Evolutionary conservation across 2,888 invertebrate genomes (phyloP), one percentile per base, ranked within the genome.

Genomic region (Autographa gamma): DNA sequence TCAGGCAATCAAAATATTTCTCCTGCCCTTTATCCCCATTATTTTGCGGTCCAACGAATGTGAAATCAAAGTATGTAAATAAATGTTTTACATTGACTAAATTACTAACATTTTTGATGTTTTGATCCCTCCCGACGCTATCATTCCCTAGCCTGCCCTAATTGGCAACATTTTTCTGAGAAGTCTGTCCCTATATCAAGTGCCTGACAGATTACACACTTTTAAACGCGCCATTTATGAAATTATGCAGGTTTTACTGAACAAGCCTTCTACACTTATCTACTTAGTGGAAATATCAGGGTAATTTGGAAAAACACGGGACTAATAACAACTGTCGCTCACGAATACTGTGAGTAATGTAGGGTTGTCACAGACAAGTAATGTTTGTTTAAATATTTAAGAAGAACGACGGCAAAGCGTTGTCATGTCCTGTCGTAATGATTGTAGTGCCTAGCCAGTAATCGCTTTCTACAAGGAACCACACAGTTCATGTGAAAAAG

Each of bases 281-380:
- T 75, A 64, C 31, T 31, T 34, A 56, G 16, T 59, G 16, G 1
- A 31, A 34, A 60, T 72, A 67, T 52, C 60, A 68, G 60, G 67
- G 72, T 76, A 72, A 74, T 83, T 76, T 81, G 63, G 66, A 71
- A 81, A 78, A 79, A 74, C 74, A 79, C 70, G 76, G 60, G 69
- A 71, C 64, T 73, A 71, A 75, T 83, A 81, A 83, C 71, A 70
- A 78, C 69, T 66, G 76, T 76, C 74, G 68, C 73, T 83, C 81
- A 83, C 81, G 83, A 81, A 83, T 69, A 70, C 34, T 19, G 19
- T 34, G 41, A 56, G n/a, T 48, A 2, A 3, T 52, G 14, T 63
- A 81, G 83, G 83, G 81, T 69, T 81, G 73, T 5, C 72, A 8
- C 65, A 14, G 18, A 1, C 9, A 56, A 56, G 14, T 34, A 13